Conservation (phyloP, 2,113 vertebrate genomes). For the Edolisoma coerulescens region DNA sequence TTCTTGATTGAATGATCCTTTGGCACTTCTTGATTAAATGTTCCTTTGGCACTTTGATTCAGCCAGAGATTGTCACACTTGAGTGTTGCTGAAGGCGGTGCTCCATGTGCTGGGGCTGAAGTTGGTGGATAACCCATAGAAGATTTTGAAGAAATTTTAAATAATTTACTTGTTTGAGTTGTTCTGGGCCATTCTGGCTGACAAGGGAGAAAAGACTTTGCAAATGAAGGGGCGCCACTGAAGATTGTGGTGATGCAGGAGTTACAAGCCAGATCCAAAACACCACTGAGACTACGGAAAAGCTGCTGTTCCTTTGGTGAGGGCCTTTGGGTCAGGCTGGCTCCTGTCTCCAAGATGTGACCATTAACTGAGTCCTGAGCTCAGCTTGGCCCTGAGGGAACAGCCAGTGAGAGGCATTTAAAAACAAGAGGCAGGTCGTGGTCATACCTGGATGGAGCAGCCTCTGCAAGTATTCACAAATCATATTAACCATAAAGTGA, state of each 20-base stretch:
- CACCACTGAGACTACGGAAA: neutral
- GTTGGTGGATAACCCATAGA: neutral
- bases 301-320: neutral
- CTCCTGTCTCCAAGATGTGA: neutral
- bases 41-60: neutral
- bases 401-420: neutral
- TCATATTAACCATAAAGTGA: neutral
- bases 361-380: neutral
- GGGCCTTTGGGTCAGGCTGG: neutral
- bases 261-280: neutral
- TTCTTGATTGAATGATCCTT: neutral
- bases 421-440: neutral
- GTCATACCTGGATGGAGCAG: neutral
- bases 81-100: neutral
- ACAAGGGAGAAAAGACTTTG: neutral
- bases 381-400: neutral
- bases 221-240: neutral
- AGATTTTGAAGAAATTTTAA: neutral
- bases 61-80: neutral
- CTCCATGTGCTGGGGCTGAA: neutral
- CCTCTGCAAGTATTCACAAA: neutral
- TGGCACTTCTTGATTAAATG: neutral
- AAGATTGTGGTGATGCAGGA: accelerated
- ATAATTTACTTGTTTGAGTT: neutral
- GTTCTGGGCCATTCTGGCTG: neutral